Conservation (phyloP, 2,888 invertebrate genomes). For the Himalopsyche japonica region DNA sequence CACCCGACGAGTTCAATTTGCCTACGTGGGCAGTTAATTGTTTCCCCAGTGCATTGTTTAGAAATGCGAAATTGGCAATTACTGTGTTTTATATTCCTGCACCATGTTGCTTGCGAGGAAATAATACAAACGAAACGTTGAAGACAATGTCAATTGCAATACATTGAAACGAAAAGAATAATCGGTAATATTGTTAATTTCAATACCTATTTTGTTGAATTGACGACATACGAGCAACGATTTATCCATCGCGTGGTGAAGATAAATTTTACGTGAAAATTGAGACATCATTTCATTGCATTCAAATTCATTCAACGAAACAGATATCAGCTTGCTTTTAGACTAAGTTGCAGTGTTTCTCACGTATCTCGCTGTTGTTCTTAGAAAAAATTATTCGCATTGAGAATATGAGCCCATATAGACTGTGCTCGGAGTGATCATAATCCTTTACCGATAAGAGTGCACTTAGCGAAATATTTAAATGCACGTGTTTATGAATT, state of each 20-base stretch:
- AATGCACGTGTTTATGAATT: neutral
- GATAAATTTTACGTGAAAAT: neutral
- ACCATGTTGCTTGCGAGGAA: neutral
- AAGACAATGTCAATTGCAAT: neutral
- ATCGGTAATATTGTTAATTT: neutral
- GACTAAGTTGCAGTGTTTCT: neutral
- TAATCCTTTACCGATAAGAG: neutral
- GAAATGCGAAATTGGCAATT: neutral
- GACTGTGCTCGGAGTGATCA: neutral
- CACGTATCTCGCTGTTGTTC: neutral
- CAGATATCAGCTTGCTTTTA: neutral
- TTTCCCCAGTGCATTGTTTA: conserved; percentile 17
- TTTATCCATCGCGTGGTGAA: neutral
- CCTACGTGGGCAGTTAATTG: conserved; percentile 32
- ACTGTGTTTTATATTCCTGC: neutral
- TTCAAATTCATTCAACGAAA: neutral
- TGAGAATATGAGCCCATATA: neutral
- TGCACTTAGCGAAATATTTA: neutral
- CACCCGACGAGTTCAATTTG: neutral
- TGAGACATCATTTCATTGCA: neutral
- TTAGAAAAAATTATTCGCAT: neutral
- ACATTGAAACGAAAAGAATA: neutral
- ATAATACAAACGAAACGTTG: neutral
- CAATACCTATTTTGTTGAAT: no score
- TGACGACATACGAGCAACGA: neutral